Conservation (phyloP, 2,113 vertebrate genomes). For the Myiozetetes cayanensis region DNA sequence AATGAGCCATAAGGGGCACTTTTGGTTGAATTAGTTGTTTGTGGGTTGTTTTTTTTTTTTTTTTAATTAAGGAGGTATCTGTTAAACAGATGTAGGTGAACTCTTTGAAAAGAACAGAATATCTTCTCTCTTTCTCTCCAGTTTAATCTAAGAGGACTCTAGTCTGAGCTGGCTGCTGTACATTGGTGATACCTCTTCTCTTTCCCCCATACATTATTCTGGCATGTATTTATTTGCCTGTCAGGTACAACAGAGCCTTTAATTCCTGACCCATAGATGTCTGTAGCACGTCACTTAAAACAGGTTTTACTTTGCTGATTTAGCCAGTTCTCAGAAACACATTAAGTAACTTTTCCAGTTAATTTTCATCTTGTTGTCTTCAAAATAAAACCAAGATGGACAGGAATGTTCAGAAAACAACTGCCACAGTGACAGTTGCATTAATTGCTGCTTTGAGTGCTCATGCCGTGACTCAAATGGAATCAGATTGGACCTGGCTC, state of each 20-base stretch:
- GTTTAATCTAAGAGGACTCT: background rate
- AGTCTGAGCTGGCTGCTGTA: background rate
- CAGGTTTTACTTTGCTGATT: background rate
- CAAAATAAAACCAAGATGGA: background rate
- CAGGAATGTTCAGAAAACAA: slow-evolving; percentile 44
- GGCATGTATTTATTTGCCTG: background rate
- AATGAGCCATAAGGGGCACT: background rate
- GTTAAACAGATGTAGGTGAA: background rate
- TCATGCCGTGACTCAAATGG: slow-evolving; percentile 64
- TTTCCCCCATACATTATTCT: background rate
- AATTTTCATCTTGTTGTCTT: background rate
- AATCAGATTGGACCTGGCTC: slow-evolving; percentile 52
- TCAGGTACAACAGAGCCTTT: background rate
- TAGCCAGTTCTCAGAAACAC: background rate
- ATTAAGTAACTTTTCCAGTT: background rate
- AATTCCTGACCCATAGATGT: background rate
- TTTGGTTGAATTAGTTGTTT: background rate
- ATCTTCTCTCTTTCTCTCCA: background rate
- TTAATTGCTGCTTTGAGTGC: slow-evolving; percentile 61
- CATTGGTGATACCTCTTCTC: background rate
- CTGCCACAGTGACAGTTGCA: slow-evolving; percentile 4
- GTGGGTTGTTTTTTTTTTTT: background rate
- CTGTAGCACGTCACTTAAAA: background rate
- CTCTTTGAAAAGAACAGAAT: background rate
- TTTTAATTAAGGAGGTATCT: background rate